Percentiles rank a stretch among this genome's conserved stretches.
Conservation (phyloP, 2,113 vertebrate genomes). For the Rhegmatorhina hoffmannsi region DNA sequence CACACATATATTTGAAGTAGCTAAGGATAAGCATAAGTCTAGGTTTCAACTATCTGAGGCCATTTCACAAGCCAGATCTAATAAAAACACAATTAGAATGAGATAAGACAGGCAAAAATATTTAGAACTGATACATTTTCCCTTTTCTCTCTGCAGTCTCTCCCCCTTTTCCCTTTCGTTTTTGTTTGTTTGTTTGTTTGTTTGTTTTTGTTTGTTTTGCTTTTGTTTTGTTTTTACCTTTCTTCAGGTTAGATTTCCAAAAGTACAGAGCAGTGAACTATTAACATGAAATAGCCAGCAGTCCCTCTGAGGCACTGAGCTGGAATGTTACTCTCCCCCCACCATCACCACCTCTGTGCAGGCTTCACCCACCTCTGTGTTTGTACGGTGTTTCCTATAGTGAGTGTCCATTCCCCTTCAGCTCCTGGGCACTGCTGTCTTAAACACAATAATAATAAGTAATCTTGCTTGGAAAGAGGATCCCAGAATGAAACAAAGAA, state of each 20-base stretch:
- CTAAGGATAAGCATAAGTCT: neutral
- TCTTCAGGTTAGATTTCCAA: neutral
- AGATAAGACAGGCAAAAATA: neutral
- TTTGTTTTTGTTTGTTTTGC: neutral
- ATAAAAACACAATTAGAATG: neutral
- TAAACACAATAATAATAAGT: neutral
- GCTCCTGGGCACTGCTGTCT: neutral
- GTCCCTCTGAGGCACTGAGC: neutral
- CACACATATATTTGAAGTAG: neutral
- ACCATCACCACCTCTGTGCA: neutral
- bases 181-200: too few relatives aligned
- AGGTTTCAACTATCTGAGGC: neutral
- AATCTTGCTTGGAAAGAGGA: neutral
- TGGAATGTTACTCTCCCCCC: neutral
- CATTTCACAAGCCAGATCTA: neutral
- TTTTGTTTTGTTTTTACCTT: neutral
- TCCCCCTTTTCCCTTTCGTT: neutral
- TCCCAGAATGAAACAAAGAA: neutral
- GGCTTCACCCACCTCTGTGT: neutral
- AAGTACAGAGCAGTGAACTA: neutral
- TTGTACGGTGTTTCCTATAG: neutral
- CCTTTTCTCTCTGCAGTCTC: neutral
- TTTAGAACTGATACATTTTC: neutral
- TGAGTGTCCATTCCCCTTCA: fast-evolving
- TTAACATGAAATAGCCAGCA: neutral